These are phyloP conservation scores for Epinephelus awoara DNA, from an alignment of 2,797 vertebrate genomes.

Conservation along the genomic window DNA sequence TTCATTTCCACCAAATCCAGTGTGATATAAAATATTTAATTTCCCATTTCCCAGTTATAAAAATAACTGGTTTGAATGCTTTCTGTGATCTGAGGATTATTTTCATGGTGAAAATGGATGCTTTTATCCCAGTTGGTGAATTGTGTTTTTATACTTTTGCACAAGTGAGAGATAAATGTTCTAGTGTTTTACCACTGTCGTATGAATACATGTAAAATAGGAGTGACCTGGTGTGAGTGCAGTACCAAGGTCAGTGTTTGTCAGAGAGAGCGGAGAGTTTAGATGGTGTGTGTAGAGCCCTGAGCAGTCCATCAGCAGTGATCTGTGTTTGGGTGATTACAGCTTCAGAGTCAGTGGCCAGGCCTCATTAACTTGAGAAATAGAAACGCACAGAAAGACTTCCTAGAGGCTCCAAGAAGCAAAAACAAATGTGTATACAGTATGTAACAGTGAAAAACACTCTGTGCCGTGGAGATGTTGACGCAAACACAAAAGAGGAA, in stretches of 20 bases:
- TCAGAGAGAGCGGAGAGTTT: slow-evolving; percentile 26
- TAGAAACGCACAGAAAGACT: slow-evolving; percentile 32
- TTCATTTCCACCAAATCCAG: background rate
- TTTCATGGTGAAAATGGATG: background rate
- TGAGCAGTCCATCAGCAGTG: slow-evolving; percentile 37
- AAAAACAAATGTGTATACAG: slow-evolving; percentile 33
- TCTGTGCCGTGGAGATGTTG: background rate
- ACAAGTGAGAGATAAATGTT: background rate
- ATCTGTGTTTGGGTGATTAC: slow-evolving; percentile 52
- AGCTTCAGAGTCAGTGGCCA: slow-evolving; percentile 39
- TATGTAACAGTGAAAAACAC: slow-evolving; percentile 1
- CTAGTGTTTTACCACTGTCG: slow-evolving; percentile 2
- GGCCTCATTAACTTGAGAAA: slow-evolving; percentile 60
- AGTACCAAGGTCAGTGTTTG: slow-evolving; percentile 4
- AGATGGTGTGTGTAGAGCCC: slow-evolving; percentile 22
- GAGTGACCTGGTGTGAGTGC: slow-evolving; percentile 8
- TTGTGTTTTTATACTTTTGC: background rate
- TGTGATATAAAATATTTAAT: background rate
- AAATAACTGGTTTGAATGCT: background rate
- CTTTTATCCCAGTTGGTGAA: background rate
- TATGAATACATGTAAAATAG: slow-evolving; percentile 11
- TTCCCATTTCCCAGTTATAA: background rate
- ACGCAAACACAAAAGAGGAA: background rate
- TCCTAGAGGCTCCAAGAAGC: slow-evolving; percentile 4
- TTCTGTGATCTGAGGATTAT: background rate